Conservation (phyloP, 2,888 invertebrate species). For the Parelbella ahira region DNA sequence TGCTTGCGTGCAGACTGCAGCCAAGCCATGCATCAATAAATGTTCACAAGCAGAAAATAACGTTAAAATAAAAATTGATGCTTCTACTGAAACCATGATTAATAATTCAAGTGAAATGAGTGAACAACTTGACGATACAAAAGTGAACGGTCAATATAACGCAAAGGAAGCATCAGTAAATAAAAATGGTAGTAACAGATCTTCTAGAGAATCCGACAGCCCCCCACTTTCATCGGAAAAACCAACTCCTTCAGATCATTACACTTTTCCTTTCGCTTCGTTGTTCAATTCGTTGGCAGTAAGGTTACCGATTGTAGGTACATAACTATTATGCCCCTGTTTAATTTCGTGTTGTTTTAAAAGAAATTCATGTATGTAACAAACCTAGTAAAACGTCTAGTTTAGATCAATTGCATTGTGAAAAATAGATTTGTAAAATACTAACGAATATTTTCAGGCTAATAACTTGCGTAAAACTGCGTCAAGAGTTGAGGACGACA, state of each 20-base stretch:
- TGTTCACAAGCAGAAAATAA: constrained; percentile 44
- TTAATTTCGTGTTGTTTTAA: constrained; percentile 39
- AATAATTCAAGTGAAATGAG: constrained; percentile 38
- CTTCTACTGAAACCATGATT: constrained; percentile 45
- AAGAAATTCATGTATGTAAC: constrained; percentile 34
- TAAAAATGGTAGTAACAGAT: constrained; percentile 25
- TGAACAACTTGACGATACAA: constrained; percentile 30
- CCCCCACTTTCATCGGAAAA: constrained; percentile 69
- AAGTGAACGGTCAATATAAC: constrained; percentile 23
- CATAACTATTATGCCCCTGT: constrained; percentile 38
- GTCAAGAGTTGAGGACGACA: constrained; percentile 96
- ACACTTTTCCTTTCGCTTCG: constrained; percentile 57
- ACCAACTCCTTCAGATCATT: constrained; percentile 36
- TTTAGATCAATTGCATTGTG: constrained; percentile 39
- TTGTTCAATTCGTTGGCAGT: constrained; percentile 73
- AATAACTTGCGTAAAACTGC: constrained; percentile 94
- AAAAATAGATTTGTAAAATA: constrained; percentile 37
- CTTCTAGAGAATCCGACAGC: constrained; percentile 61
- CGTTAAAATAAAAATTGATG: constrained; percentile 38
- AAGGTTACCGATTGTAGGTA: constrained; percentile 75
- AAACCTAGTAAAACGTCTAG: constrained; percentile 29
- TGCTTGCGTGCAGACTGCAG: constrained; percentile 50
- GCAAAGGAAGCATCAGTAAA: constrained; percentile 20
- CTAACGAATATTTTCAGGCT: constrained; percentile 84
- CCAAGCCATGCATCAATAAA: constrained; percentile 45